phyloP scores from a whole-genome alignment of 2,113 vertebrate genomes.

The Cinclus mexicanus region DNA sequence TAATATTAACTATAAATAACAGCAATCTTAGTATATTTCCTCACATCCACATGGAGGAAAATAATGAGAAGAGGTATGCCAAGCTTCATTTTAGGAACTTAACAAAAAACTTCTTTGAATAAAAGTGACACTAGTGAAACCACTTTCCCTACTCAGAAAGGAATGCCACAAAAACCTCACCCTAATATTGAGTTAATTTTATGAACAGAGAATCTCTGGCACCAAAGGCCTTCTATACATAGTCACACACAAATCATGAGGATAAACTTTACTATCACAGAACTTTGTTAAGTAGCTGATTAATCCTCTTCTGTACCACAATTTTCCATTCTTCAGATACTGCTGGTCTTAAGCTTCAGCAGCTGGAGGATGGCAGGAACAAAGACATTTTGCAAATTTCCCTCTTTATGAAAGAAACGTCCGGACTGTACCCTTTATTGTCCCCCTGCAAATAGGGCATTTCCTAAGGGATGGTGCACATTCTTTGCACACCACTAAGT shows the following conservation, averaged over 20 bases:
- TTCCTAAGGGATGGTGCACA: slow-evolving; percentile 84
- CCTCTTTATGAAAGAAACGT: slow-evolving; percentile 80
- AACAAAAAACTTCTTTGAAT: background rate
- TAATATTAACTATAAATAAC: background rate
- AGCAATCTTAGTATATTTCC: background rate
- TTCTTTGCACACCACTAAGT: slow-evolving; percentile 85
- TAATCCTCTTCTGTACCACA: background rate
- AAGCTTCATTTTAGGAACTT: background rate
- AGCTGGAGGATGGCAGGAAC: background rate
- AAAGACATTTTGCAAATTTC: background rate
- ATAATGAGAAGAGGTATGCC: background rate
- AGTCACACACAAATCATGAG: background rate
- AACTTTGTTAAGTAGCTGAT: background rate
- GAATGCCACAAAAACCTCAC: background rate
- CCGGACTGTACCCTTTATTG: slow-evolving; percentile 84
- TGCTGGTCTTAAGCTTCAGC: background rate
- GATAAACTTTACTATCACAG: background rate
- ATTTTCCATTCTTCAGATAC: background rate
- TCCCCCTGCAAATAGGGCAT: slow-evolving; percentile 84
- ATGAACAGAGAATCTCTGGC: background rate
- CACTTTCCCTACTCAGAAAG: background rate
- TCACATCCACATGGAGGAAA: background rate
- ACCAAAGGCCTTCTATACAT: background rate
- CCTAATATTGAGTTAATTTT: background rate
- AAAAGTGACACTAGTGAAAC: background rate